These are phyloP conservation scores for Acrobasis suavella DNA, from an alignment of 2,888 invertebrate species.

Conservation along the genomic window DNA sequence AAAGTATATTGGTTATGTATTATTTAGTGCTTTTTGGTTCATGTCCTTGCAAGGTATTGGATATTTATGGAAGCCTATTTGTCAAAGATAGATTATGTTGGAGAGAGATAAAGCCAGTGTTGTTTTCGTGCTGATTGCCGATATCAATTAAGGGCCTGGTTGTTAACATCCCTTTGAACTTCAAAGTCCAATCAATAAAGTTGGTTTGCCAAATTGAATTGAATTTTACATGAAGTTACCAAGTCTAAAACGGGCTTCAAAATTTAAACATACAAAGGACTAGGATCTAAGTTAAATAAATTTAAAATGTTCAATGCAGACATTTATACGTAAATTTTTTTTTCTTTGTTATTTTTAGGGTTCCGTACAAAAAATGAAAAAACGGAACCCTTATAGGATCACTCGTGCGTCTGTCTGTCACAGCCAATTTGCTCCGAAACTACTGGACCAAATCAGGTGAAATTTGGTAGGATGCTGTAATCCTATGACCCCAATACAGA, in stretches of 20 bases:
- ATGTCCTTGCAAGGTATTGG: slow-evolving; percentile 40
- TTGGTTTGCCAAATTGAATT: background rate
- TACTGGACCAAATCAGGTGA: too few relatives aligned
- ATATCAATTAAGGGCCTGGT: background rate
- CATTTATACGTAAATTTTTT: too few relatives aligned
- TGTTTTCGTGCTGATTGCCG: slow-evolving; percentile 12
- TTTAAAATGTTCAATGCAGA: too few relatives aligned
- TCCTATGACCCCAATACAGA: too few relatives aligned
- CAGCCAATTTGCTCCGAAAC: too few relatives aligned
- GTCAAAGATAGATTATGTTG: slow-evolving; percentile 43
- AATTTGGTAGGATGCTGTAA: too few relatives aligned
- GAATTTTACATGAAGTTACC: background rate
- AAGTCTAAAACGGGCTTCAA: background rate
- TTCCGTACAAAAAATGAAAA: too few relatives aligned
- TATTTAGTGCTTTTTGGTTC: slow-evolving; percentile 51
- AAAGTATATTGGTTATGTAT: slow-evolving; percentile 43
- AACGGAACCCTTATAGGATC: too few relatives aligned
- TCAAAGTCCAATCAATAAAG: background rate
- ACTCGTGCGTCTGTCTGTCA: too few relatives aligned
- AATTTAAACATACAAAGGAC: background rate
- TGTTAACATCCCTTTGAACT: background rate
- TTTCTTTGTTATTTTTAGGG: too few relatives aligned
- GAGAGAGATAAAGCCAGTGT: slow-evolving; percentile 30
- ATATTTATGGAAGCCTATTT: slow-evolving; percentile 44
- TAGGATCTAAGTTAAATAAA: too few relatives aligned